Evolutionary conservation across 2,888 invertebrate genomes (phyloP), one percentile per base, ranked within the genome.

Genomic region (Encarsia formosa): DNA sequence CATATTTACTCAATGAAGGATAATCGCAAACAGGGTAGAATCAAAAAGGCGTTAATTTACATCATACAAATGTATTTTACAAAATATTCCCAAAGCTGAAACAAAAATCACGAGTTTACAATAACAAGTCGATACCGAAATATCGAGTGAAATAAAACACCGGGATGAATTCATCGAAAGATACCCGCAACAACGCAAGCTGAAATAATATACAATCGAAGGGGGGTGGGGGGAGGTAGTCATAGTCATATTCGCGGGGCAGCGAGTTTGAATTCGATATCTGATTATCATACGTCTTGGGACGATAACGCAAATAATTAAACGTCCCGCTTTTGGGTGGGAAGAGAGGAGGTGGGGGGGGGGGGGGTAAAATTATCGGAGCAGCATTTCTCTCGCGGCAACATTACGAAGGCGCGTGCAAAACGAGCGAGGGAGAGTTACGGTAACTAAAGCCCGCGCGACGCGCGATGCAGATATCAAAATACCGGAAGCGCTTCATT

Each of bases 231-330:
- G n/a, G n/a, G n/a, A n/a, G n/a, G 40, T 15, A 35, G 43, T 38
- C 49, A 45, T 45, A 45, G 41, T 45, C 31, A 39, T 34, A 45
- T 34, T 40, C 32, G 43, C 42, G 18, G n/a, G 13, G 24, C 31
- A 44, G 44, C 35, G 45, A 34, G 62, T 61, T 61, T 59, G 59
- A 59, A 64, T 65, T 58, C 67, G 66, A 70, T 71, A 71, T 71
- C 70, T 68, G 67, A 71, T 71, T 67, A 67, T 67, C 68, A 66
- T 68, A 62, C 64, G 66, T 68, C 68, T 69, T 66, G 61, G 61
- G 49, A 59, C 60, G 68, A 68, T 68, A 66, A 61, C 60, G 65
- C 65, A 64, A 68, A 69, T 67, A 65, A 68, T 70, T 69, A 66
- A 67, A 68, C 64, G 66, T 64, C 65, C 60, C 54, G 61, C 56